Evolutionary conservation across 1,140 invertebrate species (phyloP).

Genomic region (Hypsibius dujardini): DNA sequence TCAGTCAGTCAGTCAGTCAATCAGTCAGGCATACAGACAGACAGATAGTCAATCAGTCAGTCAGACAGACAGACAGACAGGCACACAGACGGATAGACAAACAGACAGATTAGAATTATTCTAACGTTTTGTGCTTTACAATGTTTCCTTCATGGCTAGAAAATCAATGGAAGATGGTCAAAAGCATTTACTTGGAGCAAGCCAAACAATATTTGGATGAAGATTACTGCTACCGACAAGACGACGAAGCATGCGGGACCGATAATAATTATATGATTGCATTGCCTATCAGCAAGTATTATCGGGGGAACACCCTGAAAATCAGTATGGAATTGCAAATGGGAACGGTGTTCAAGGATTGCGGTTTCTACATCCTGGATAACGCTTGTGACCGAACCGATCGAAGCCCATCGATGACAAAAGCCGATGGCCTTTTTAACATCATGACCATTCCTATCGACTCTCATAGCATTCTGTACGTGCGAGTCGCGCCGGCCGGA

Average conservation of each 20-base stretch:
- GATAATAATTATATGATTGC: background rate
- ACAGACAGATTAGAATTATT: background rate
- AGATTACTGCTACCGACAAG: background rate
- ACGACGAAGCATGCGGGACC: background rate
- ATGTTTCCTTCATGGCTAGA: background rate
- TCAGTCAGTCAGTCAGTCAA: too few species aligned
- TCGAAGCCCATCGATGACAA: too few species aligned
- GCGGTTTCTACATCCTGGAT: background rate
- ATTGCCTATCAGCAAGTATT: slow-evolving; percentile 2
- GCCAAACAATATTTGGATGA: background rate
- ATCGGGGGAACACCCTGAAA: background rate
- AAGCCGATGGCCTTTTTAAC: too few species aligned
- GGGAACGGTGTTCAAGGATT: background rate
- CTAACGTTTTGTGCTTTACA: background rate
- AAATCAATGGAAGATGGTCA: background rate
- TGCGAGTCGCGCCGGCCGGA: too few species aligned
- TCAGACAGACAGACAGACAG: background rate
- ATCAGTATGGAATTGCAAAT: background rate
- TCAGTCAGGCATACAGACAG: too few species aligned
- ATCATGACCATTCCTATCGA: too few species aligned
- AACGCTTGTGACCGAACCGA: background rate
- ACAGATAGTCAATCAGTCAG: too few species aligned
- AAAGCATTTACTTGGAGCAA: background rate
- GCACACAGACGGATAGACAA: background rate
- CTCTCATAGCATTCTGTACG: too few species aligned